A percentile compares a stretch with the other conserved stretches of the same genome.
Evolutionary conservation across 2,797 vertebrate species (phyloP).

Genomic region (Tachyglossus aculeatus): DNA sequence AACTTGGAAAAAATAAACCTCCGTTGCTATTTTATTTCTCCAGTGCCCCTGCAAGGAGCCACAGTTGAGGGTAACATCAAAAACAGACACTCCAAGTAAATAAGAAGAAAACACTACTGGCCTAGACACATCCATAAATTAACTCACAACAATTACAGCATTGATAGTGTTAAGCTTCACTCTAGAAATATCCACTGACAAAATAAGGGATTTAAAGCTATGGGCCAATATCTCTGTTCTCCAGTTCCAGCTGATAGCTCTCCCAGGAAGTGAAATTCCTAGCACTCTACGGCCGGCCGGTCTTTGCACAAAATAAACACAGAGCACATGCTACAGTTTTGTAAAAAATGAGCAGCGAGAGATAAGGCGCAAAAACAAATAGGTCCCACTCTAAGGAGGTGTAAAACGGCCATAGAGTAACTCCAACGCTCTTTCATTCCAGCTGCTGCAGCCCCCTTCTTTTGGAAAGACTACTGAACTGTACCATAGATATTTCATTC

Average conservation of each 20-base stretch:
- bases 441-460: too few species aligned
- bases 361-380: too few species aligned
- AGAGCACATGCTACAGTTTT: too few species aligned
- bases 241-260: background rate
- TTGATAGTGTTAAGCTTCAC: conserved; percentile 9
- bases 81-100: conserved; percentile 36
- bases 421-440: too few species aligned
- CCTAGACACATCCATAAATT: conserved; percentile 49
- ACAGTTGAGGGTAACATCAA: conserved; percentile 38
- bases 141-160: conserved; percentile 17
- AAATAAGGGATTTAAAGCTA: conserved; percentile 3
- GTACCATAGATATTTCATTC: too few species aligned
- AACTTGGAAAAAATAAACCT: conserved; percentile 7
- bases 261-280: background rate
- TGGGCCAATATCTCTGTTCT: background rate
- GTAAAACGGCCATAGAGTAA: too few species aligned
- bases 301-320: too few species aligned
- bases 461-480: too few species aligned
- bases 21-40: conserved; percentile 10
- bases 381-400: too few species aligned
- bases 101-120: conserved; percentile 24
- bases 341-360: too few species aligned
- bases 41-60: conserved; percentile 10
- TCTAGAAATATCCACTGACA: conserved; percentile 3
- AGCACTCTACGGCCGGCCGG: background rate